A percentile compares a stretch with the other conserved stretches of the same genome.
Evolutionary conservation across 2,113 vertebrate species (phyloP).

Genomic region (Leptobrachium ailaonicum): DNA sequence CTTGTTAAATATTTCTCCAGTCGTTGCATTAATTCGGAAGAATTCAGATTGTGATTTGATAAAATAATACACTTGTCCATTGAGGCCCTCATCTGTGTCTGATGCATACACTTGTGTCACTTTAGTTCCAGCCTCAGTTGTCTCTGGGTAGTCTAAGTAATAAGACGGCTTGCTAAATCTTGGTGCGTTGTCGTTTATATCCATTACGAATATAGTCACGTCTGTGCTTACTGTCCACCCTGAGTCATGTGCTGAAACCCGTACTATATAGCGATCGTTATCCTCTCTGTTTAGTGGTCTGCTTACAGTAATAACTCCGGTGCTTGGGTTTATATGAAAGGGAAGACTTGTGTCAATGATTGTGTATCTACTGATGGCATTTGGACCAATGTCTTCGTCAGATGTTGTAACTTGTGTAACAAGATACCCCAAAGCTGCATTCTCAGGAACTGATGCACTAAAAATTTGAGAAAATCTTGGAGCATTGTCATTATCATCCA

Average conservation of each 20-base stretch:
- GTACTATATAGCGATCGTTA: constrained; percentile 84
- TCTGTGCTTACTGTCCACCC: constrained; percentile 97
- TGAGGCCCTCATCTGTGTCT: constrained; percentile 86
- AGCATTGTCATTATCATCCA: constrained; percentile 95
- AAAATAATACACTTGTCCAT: constrained; percentile 93
- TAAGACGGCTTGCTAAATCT: constrained; percentile 90
- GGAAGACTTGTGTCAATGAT: constrained; percentile 83
- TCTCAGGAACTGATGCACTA: constrained; percentile 88
- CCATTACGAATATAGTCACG: constrained; percentile 88
- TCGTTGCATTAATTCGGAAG: constrained; percentile 89
- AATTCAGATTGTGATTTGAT: constrained; percentile 93
- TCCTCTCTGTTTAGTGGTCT: constrained; percentile 92
- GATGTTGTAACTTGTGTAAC: constrained; percentile 92
- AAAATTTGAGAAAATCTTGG: constrained; percentile 96
- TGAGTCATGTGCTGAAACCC: constrained; percentile 90
- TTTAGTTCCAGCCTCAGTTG: constrained; percentile 79
- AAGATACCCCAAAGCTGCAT: constrained; percentile 85
- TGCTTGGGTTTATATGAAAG: constrained; percentile 84
- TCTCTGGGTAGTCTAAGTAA: constrained; percentile 90
- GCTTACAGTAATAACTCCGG: constrained; percentile 89
- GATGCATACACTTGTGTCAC: constrained; percentile 86
- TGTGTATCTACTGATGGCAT: constrained; percentile 88
- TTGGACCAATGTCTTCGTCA: constrained; percentile 86
- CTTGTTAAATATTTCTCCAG: constrained; percentile 90
- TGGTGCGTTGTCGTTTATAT: constrained; percentile 92